A percentile compares a stretch with the other conserved stretches of the same genome.
phyloP scores from a whole-genome alignment of 2,797 vertebrate genomes.

The Bovichtus variegatus region DNA sequence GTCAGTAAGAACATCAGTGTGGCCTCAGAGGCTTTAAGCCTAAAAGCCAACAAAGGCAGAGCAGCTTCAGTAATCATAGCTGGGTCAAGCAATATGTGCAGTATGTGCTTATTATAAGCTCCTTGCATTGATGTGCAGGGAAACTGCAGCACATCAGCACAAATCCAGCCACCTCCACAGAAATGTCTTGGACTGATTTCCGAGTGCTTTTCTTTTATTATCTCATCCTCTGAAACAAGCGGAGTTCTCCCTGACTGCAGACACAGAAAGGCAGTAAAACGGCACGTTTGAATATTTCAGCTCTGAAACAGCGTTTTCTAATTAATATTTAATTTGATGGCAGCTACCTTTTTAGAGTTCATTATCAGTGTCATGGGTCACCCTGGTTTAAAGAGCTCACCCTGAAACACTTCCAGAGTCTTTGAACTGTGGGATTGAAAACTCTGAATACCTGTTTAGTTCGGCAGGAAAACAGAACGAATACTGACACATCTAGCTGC shows the following conservation, averaged over 20 bases:
- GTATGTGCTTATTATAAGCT: slow-evolving; percentile 46
- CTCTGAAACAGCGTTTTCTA: slow-evolving; percentile 17
- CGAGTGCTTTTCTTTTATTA: not conserved
- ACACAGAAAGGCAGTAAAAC: not conserved
- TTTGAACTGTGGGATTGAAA: too few species aligned
- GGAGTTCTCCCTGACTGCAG: not conserved
- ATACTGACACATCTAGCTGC: too few species aligned
- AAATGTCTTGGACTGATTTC: slow-evolving; percentile 9
- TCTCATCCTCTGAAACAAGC: not conserved
- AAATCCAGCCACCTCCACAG: slow-evolving; percentile 26
- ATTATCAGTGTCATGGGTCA: slow-evolving; percentile 5
- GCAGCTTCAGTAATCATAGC: slow-evolving; percentile 42
- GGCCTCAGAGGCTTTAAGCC: slow-evolving; percentile 39
- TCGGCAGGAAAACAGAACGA: too few species aligned
- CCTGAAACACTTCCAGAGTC: too few species aligned
- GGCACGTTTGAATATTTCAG: slow-evolving; percentile 15
- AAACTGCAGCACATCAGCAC: slow-evolving; percentile 43
- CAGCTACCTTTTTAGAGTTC: not conserved
- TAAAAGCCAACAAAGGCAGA: slow-evolving; percentile 42
- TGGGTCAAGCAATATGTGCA: slow-evolving; percentile 32
- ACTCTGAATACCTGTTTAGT: too few species aligned
- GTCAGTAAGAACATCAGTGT: slow-evolving; percentile 23
- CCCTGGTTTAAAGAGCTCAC: not conserved
- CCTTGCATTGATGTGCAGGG: slow-evolving; percentile 15
- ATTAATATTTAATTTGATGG: slow-evolving; percentile 11